Evolutionary conservation across 2,888 invertebrate genomes (phyloP).

Genomic region (Gerris lacustris): DNA sequence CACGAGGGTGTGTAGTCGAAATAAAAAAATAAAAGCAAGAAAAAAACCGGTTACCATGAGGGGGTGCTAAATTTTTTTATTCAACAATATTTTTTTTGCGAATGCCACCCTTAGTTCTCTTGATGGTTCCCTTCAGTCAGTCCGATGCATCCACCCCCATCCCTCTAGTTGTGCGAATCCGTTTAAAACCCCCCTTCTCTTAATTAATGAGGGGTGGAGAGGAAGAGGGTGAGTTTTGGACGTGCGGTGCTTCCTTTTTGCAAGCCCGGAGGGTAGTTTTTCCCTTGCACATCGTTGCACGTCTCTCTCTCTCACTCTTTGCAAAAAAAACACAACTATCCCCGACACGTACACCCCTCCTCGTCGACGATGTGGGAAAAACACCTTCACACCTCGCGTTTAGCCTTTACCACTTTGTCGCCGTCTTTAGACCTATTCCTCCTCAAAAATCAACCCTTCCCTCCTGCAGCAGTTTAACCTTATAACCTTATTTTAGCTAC

Average conservation of each 20-base stretch:
- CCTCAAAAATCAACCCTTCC: background rate
- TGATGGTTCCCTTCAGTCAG: background rate
- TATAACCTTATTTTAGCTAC: background rate
- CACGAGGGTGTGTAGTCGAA: background rate
- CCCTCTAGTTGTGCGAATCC: background rate
- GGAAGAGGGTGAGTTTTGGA: background rate
- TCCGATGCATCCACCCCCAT: background rate
- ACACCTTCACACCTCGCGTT: background rate
- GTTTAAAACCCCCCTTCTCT: background rate
- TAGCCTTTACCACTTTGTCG: background rate
- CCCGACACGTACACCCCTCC: too few relatives aligned
- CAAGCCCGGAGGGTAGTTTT: background rate
- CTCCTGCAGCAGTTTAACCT: background rate
- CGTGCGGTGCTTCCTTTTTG: background rate
- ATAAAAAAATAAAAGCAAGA: background rate
- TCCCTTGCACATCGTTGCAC: background rate
- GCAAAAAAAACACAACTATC: too few relatives aligned
- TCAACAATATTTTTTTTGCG: background rate
- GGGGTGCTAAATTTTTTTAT: background rate
- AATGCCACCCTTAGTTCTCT: background rate
- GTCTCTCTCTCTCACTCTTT: background rate
- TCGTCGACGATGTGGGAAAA: background rate
- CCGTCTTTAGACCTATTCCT: background rate
- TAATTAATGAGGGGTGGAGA: constrained; percentile 1
- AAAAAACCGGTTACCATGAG: background rate